Base-by-base conservation (phyloP, 2,797 vertebrate species). In the Microtus obscurus region DNA sequence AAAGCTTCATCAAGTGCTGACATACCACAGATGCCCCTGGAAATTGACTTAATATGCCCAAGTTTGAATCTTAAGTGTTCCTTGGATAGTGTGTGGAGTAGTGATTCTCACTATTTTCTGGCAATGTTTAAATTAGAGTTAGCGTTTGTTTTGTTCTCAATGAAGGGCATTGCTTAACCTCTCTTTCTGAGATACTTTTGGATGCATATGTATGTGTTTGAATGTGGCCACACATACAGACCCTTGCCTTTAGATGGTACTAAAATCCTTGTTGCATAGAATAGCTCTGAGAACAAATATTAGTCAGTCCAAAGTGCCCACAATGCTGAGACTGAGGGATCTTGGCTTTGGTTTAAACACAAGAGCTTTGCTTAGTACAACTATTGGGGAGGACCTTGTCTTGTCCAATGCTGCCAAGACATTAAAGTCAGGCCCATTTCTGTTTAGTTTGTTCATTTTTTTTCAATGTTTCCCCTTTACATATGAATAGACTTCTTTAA, bases 1-100 rank as follows among this genome's bases (percentile, higher is more conserved):
- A 97, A 90, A 94, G 0, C 10, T 87, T n/a, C 87, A 78, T 71
- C 48, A 96, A 98, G 93, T 80, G 76, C 11, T 92, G 4, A 77
- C 86, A 78, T 12, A 1, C 13, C 25, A 87, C 89, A 86, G 63
- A 67, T 8, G 0, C 4, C 31, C 92, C 81, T 88, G 74, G 63
- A 97, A 96, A 82, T 81, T 95, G 48, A 92, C 76, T 71, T 86
- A 92, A 89, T 82, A 88, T 90, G 17, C 29, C 76, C 5, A 85
- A 86, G 43, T 90, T 91, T 82, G 94, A 95, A 93, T 37, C 71
- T 65, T 79, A 89, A 91, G 51, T 95, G 56, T 40, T 95, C 23
- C n/a, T 76, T 71, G 87, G 61, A 65, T 3, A 51, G 77, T 3
- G 29, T 29, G 31, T 86, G n/a, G 51, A 89, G 9, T 25, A 93